Percentiles rank a stretch among this genome's conserved stretches.
Conservation (phyloP, 2,113 vertebrate species). For the Psophia crepitans region DNA sequence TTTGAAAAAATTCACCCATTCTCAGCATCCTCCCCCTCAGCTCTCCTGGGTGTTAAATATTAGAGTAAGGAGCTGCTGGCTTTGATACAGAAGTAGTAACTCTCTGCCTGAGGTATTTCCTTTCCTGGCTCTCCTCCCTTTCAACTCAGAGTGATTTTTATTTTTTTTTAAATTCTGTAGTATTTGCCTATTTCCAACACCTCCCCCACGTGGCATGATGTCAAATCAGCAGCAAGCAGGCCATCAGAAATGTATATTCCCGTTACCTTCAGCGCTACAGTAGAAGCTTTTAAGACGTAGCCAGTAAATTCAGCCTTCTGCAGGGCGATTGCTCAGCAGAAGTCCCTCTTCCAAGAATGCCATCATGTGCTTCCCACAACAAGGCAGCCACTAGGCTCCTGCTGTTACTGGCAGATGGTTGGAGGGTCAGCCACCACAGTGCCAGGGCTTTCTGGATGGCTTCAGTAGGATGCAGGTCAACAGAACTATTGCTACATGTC, state of each 20-base stretch:
- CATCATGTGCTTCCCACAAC: not conserved
- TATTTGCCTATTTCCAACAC: conserved; percentile 41
- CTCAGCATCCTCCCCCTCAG: conserved; percentile 4
- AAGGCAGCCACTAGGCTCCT: not conserved
- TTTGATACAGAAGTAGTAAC: conserved; percentile 44
- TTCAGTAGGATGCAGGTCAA: not conserved
- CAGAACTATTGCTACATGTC: not conserved
- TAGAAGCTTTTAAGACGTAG: not conserved
- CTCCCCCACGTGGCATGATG: conserved; percentile 24
- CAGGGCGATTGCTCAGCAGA: not conserved
- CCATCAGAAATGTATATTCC: not conserved
- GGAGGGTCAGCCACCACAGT: not conserved
- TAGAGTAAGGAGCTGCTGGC: conserved; percentile 31
- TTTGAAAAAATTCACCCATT: conserved; percentile 43
- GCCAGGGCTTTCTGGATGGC: not conserved
- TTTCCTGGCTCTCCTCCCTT: conserved; percentile 44
- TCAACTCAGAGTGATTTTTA: not conserved
- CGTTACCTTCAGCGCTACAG: not conserved
- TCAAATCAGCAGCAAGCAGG: conserved; percentile 34
- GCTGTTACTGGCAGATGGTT: not conserved
- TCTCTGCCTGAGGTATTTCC: conserved; percentile 61
- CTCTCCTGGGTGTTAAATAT: conserved; percentile 52
- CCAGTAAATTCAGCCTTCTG: not conserved
- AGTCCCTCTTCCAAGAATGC: not conserved
- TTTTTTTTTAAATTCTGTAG: not conserved